These are phyloP conservation scores for Hyposmocoma kahamanoa DNA, from an alignment of 1,140 invertebrate genomes.

Conservation along the genomic window DNA sequence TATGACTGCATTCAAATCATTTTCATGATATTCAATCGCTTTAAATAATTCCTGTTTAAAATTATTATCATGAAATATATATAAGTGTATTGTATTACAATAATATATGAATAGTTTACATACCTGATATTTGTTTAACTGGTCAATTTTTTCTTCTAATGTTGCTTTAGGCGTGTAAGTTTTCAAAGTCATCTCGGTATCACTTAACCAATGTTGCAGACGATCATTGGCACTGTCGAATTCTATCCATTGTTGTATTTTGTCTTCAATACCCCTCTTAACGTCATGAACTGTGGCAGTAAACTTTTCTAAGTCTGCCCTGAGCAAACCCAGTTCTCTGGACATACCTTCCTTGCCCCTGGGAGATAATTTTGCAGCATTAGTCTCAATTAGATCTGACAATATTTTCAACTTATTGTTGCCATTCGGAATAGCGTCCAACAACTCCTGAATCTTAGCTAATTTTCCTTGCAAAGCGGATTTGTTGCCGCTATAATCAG, in stretches of 20 bases:
- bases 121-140: constrained; percentile 93
- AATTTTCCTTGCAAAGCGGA: constrained; percentile 82
- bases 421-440: constrained; percentile 84
- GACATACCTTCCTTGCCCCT: constrained; percentile 87
- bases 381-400: constrained; percentile 79
- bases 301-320: constrained; percentile 88
- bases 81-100: constrained; percentile 11
- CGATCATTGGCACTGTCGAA: constrained; percentile 91
- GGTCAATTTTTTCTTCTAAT: constrained; percentile 92
- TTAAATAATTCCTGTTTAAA: constrained; percentile 84
- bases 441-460: constrained; percentile 83
- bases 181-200: constrained; percentile 90
- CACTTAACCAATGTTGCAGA: constrained; percentile 87
- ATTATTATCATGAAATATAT: constrained; percentile 26
- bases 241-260: constrained; percentile 91
- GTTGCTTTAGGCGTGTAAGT: constrained; percentile 89
- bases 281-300: constrained; percentile 83
- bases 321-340: constrained; percentile 83
- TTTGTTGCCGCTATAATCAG: constrained; percentile 89
- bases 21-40: constrained; percentile 80
- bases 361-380: constrained; percentile 78
- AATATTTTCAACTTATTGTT: constrained; percentile 82
- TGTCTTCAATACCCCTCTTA: constrained; percentile 85
- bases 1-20: constrained; percentile 83
- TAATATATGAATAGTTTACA: constrained; percentile 23